These are phyloP conservation scores for Octomys mimax DNA, from an alignment of 2,797 vertebrate species.

Conservation along the genomic window DNA sequence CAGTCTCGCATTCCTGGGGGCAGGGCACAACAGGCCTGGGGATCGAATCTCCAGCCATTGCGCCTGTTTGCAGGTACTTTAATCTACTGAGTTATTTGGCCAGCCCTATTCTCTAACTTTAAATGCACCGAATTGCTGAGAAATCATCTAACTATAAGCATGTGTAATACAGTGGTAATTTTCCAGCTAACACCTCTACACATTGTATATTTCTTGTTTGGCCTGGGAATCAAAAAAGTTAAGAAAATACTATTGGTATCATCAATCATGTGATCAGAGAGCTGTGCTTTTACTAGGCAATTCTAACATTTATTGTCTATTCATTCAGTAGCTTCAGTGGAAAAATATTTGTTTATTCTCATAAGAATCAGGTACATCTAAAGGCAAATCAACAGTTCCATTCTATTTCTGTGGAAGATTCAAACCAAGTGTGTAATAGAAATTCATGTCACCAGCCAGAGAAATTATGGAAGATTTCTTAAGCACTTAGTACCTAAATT, in stretches of 20 bases:
- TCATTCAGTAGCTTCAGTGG: constrained; percentile 26
- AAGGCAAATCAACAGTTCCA: background rate
- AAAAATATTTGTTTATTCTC: constrained; percentile 30
- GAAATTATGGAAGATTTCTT: background rate
- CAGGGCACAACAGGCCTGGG: too few relatives aligned
- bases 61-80: too few relatives aligned
- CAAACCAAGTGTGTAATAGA: background rate
- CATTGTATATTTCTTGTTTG: constrained; percentile 33
- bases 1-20: too few relatives aligned
- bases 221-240: constrained; percentile 32
- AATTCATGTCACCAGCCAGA: background rate
- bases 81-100: too few relatives aligned
- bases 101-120: background rate
- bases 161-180: background rate
- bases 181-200: constrained; percentile 1
- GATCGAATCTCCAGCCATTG: too few relatives aligned
- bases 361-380: background rate
- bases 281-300: background rate
- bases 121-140: constrained; percentile 35
- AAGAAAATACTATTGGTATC: background rate
- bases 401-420: background rate
- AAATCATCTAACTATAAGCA: constrained; percentile 53
- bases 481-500: background rate
- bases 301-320: background rate
- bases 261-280: constrained; percentile 4